Percentiles rank a stretch among this genome's conserved stretches.
phyloP scores from a whole-genome alignment of 2,888 invertebrate species.

The Ectobius pallidus region DNA sequence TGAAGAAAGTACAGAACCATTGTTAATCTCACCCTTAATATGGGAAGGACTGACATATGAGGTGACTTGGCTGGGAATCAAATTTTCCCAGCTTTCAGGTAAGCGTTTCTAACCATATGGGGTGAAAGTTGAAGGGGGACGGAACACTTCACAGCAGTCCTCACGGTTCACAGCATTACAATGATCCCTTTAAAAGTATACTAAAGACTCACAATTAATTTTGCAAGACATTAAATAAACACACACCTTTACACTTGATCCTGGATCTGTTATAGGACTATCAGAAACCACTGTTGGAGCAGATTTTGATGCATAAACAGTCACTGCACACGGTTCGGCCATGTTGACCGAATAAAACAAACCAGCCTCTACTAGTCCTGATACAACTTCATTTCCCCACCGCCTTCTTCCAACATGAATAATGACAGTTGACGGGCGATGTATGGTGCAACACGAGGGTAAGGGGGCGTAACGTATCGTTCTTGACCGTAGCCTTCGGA shows the following conservation, averaged over 20 bases:
- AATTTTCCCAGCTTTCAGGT: conserved; percentile 9
- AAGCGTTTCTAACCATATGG: conserved; percentile 7
- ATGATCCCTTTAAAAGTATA: not conserved
- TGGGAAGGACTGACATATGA: conserved; percentile 9
- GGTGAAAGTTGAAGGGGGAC: not conserved
- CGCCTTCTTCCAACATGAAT: too few relatives aligned
- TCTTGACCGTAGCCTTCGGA: too few relatives aligned
- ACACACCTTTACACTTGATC: conserved; percentile 64
- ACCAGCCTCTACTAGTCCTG: too few relatives aligned
- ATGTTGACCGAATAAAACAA: not conserved
- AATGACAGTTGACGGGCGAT: too few relatives aligned
- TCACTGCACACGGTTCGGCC: not conserved
- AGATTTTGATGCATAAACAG: conserved; percentile 37
- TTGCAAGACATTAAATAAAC: conserved; percentile 39
- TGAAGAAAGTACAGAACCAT: not conserved
- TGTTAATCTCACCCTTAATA: conserved; percentile 17
- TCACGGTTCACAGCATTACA: not conserved
- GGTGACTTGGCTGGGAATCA: not conserved
- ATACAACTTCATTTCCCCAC: too few relatives aligned
- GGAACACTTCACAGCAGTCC: conserved; percentile 8
- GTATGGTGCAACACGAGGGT: too few relatives aligned
- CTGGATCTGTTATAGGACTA: conserved; percentile 78
- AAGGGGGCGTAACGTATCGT: too few relatives aligned
- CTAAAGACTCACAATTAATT: not conserved
- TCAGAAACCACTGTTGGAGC: conserved; percentile 67